These are phyloP conservation scores for Turdus rufiventris DNA, from an alignment of 2,113 vertebrate genomes.

Conservation along the genomic window DNA sequence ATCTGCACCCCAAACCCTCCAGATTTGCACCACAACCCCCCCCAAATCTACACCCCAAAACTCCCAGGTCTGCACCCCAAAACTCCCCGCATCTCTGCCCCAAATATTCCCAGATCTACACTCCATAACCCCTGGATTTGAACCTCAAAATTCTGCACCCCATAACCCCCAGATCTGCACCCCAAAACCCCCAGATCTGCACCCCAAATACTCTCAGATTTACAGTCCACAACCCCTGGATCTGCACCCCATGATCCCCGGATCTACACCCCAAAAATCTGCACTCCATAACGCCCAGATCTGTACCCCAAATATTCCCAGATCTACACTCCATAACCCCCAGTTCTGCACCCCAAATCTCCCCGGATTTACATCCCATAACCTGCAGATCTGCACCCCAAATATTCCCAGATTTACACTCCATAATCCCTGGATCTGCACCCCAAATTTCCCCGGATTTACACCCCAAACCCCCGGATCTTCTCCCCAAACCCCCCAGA, in stretches of 20 bases:
- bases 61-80: accelerated
- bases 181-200: accelerated
- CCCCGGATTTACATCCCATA: no score
- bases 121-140: accelerated
- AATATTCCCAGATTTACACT: accelerated
- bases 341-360: accelerated
- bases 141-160: no score
- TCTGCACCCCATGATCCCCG: accelerated
- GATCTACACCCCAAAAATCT: no score
- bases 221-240: neutral
- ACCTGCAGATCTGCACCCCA: accelerated
- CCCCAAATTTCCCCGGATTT: neutral
- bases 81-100: neutral
- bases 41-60: accelerated
- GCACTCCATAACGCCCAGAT: neutral
- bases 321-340: no score
- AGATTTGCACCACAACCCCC: accelerated
- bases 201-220: accelerated
- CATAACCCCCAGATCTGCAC: accelerated
- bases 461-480: no score
- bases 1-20: neutral
- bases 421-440: neutral
- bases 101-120: accelerated
- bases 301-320: no score
- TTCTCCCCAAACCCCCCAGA: neutral